Percentiles rank a stretch among this genome's conserved stretches.
Conservation (phyloP, 2,888 invertebrate genomes). For the Anodontia alba region DNA sequence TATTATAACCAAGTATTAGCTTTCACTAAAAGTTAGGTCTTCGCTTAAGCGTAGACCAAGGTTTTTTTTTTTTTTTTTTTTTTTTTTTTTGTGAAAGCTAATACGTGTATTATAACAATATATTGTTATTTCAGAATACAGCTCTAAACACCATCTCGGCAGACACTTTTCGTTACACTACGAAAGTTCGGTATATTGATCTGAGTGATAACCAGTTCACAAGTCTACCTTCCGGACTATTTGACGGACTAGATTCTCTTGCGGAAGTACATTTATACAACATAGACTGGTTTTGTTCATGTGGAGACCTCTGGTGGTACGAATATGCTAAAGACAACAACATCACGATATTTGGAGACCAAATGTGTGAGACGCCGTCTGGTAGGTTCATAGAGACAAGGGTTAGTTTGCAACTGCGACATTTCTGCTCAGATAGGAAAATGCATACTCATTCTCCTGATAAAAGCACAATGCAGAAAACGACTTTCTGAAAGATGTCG, state of each 20-base stretch:
- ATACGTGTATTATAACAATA: no score
- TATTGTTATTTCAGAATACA: constrained; percentile 61
- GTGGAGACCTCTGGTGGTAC: constrained; percentile 62
- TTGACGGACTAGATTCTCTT: constrained; percentile 47
- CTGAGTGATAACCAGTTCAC: constrained; percentile 61
- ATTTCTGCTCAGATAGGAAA: no score
- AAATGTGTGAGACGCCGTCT: constrained; percentile 42
- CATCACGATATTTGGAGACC: constrained; percentile 60
- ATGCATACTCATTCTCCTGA: no score
- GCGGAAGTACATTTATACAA: constrained; percentile 46
- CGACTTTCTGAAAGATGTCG: no score
- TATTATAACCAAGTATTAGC: no score
- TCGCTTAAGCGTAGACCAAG: no score
- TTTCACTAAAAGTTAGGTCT: no score
- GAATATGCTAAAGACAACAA: constrained; percentile 50
- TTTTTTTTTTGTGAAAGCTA: no score
- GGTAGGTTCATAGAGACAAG: no score
- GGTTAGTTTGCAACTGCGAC: no score
- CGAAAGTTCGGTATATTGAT: constrained; percentile 48
- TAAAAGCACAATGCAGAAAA: no score
- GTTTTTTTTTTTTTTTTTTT: no score
- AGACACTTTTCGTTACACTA: constrained; percentile 57
- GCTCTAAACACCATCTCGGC: constrained; percentile 38
- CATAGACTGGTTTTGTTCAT: constrained; percentile 63
- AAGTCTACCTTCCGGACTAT: constrained; percentile 46